Base-by-base conservation (phyloP, 2,888 invertebrate species). In the Mesorhabditis sp. region DNA sequence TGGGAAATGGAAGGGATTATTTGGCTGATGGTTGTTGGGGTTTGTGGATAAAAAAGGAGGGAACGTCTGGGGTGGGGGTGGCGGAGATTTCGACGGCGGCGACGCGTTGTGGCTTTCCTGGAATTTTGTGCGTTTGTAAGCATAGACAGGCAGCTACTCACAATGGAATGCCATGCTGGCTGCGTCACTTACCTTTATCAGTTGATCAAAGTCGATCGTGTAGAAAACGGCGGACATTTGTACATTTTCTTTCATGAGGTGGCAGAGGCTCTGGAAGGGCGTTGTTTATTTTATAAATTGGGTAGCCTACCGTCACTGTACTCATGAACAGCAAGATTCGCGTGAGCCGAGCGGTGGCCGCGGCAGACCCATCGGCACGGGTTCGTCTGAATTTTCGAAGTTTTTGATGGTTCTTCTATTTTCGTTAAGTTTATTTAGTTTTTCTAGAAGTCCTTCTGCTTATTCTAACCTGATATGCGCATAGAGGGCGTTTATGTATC, bases 151-250 rank as follows among this genome's bases (percentile, higher is more conserved):
- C 1, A 28, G 28, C 28, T 28, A 28, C 28, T 28, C 28, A 28
- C 28, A 28, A 28, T 28, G 1, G 28, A 28, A 28, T 28, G 28
- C 28, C 28, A 28, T 28, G 28, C 28, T 28, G 28, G 28, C 28
- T 28, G 28, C 28, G 28, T 28, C 28, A 28, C 28, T 2, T 4
- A 72, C 71, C 67, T 77, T 75, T 6, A 77, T 77, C 7, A 77
- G 65, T 44, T 75, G 71, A 65, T 79, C 79, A 50, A 79, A 79
- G 67, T 74, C 73, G 65, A 79, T 77, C 0, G 76, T 74, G 15
- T 75, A 71, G 74, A 79, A 79, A 7, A 77, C 73, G 4, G 73
- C 73, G 3, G 73, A 74, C 58, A 74, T 72, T 43, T 74, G 75
- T 3, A 75, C 74, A 5, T 71, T 67, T 70, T 79, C 79, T 63